Evolutionary conservation across 2,113 vertebrate genomes (phyloP), one percentile per base, ranked within the genome.

Genomic region (Corythoichthys haematopterus): DNA sequence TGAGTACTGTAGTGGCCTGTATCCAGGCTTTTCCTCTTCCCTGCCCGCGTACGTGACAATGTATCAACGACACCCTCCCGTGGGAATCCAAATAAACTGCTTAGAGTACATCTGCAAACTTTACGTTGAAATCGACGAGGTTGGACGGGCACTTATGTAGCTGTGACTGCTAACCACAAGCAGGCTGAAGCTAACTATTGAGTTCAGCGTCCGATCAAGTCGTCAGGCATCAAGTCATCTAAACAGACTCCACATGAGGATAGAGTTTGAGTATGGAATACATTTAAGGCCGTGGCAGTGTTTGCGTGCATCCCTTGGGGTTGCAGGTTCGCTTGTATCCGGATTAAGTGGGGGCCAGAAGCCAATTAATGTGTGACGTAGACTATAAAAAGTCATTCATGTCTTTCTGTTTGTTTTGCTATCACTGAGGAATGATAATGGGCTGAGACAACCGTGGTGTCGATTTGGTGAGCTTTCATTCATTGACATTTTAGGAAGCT

Each of bases 1-100:
- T 43, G 6, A 43, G 71, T 46, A 72, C 47, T 77, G 66, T 59
- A 65, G 65, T 81, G 86, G 85, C 84, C 88, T 80, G 63, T 64
- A 63, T 72, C 38, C 46, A 50, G 70, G 77, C 66, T 77, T 9
- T 70, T 45, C 20, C 20, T 46, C 43, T 43, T 45, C 40, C 60
- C 4, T 46, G 11, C 4, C n/a, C 28, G 1, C 43, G 46, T 46
- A 14, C 11, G n/a, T 15, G 14, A 13, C n/a, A 28, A 46, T 46
- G 8, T 38, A 16, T 37, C 14, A 5, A 8, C 16, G 28, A 55
- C 52, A 55, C 20, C 50, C 16, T n/a, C 16, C 1, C 16, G 50
- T 52, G 16, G 50, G 50, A 20, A 3, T 33, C 52, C 20, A 33
- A 55, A 55, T 55, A 33, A 55, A 55, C 20, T 33, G 6, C n/a